Evolutionary conservation across 2,888 invertebrate genomes (phyloP).

Genomic region (Nebria brevicollis): DNA sequence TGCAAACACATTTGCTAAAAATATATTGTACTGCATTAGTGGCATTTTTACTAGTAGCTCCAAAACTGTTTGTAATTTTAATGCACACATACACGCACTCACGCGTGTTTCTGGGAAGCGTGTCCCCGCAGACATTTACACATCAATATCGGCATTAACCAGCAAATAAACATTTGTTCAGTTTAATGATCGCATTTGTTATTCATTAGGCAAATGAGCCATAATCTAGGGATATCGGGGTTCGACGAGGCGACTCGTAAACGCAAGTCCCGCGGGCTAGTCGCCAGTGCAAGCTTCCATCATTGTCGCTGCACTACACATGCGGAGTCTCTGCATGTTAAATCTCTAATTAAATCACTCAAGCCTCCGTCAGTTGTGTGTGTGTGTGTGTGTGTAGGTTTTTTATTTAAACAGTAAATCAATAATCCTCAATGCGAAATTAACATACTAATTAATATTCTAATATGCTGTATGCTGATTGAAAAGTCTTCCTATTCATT

Average conservation of each 20-base stretch:
- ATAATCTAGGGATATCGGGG: conserved; percentile 47
- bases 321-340: neutral
- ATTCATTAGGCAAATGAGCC: conserved; percentile 48
- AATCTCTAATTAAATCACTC: conserved; percentile 5
- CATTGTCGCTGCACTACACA: neutral
- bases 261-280: neutral
- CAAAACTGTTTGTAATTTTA: too few species aligned
- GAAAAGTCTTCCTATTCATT: neutral
- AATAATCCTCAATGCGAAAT: conserved; percentile 8
- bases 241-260: conserved; percentile 15
- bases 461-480: conserved; percentile 3
- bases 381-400: neutral
- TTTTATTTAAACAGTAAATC: neutral
- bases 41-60: too few species aligned
- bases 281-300: neutral
- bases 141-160: conserved; percentile 47
- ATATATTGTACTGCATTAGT: neutral
- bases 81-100: neutral
- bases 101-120: neutral
- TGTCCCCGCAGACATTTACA: conserved; percentile 43
- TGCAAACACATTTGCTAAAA: neutral
- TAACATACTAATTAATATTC: conserved; percentile 9
- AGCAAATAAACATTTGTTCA: conserved; percentile 48
- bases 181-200: conserved; percentile 48
- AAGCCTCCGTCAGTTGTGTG: neutral